Evolutionary conservation across 2,797 vertebrate species (phyloP).

Genomic region (Alauda arvensis): DNA sequence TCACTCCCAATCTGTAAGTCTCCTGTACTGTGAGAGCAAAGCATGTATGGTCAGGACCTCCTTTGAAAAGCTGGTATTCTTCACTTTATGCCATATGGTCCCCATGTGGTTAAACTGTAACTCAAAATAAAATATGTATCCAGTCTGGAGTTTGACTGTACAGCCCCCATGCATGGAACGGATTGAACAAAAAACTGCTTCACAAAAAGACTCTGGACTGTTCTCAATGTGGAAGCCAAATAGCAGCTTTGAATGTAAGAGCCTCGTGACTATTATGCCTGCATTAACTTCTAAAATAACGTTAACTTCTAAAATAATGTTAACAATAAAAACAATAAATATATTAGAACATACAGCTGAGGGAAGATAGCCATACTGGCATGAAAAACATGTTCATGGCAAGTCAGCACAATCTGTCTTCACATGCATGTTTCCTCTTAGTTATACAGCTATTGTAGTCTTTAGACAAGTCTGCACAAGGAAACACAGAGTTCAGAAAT

Average conservation of each 20-base stretch:
- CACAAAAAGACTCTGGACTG: not conserved
- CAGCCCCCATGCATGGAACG: not conserved
- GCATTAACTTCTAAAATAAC: not conserved
- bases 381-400: slow-evolving; percentile 1
- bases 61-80: not conserved
- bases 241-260: not conserved
- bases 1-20: not conserved
- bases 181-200: not conserved
- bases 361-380: not conserved
- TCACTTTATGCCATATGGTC: slow-evolving; percentile 21
- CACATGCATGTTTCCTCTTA: not conserved
- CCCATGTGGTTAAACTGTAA: slow-evolving; percentile 26
- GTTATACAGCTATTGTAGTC: not conserved
- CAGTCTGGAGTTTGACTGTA: not conserved
- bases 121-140: slow-evolving; percentile 17
- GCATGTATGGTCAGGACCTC: not conserved
- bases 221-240: not conserved
- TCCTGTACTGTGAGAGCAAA: not conserved
- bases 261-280: not conserved
- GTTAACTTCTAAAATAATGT: not conserved
- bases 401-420: not conserved
- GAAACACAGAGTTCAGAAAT: not conserved
- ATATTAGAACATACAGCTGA: not conserved
- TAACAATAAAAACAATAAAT: not conserved
- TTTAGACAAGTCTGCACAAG: slow-evolving; percentile 7